These are phyloP conservation scores for Philopedon plagiatum DNA, from an alignment of 2,888 invertebrate genomes.

Conservation along the genomic window DNA sequence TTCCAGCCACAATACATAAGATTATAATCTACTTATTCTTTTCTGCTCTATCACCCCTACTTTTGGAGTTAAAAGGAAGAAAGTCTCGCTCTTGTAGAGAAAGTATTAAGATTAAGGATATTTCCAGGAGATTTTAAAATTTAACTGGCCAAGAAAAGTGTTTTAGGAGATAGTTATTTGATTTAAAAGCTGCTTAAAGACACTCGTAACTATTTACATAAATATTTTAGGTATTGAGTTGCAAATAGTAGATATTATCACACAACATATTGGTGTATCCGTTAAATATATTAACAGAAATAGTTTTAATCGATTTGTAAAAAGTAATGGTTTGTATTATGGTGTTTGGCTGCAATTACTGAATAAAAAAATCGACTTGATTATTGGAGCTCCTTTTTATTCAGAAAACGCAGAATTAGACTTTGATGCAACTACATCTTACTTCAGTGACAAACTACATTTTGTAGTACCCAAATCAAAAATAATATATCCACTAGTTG, in stretches of 20 bases:
- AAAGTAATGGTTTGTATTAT: background rate
- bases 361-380: conserved; percentile 15
- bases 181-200: too few relatives aligned
- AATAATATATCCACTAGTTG: conserved; percentile 13
- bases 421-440: conserved; percentile 12
- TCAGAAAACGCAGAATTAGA: conserved; percentile 24
- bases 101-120: too few relatives aligned
- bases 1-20: too few relatives aligned
- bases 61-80: too few relatives aligned
- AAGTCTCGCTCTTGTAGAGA: too few relatives aligned
- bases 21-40: too few relatives aligned
- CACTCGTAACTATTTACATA: too few relatives aligned
- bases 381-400: conserved; percentile 29
- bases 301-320: conserved; percentile 6
- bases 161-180: too few relatives aligned
- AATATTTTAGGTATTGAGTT: conserved; percentile 22
- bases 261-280: background rate
- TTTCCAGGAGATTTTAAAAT: too few relatives aligned
- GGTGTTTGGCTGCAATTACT: background rate
- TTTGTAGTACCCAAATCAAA: conserved; percentile 26
- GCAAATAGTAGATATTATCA: conserved; percentile 12
- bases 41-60: too few relatives aligned
- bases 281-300: conserved; percentile 10
- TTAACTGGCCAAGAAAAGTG: too few relatives aligned
- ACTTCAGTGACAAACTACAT: conserved; percentile 2